Conservation (phyloP, 2,888 invertebrate species). For the Archaeoteleia sp. region DNA sequence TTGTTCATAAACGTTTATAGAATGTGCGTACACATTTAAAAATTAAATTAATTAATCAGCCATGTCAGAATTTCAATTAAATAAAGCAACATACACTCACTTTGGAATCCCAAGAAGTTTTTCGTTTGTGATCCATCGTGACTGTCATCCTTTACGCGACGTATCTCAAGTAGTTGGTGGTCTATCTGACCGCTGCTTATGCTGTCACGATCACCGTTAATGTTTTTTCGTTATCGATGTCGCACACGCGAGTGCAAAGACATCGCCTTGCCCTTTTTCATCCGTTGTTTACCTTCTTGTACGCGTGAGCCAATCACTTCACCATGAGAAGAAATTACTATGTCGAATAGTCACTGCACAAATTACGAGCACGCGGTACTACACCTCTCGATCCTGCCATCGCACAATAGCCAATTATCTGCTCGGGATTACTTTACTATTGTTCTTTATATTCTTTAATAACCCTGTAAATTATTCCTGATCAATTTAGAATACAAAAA, state of each 20-base stretch:
- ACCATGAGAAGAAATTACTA: slow-evolving; percentile 44
- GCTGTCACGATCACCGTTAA: slow-evolving; percentile 43
- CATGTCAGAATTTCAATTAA: too few relatives aligned
- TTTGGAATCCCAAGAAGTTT: slow-evolving; percentile 78
- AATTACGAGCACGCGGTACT: slow-evolving; percentile 42
- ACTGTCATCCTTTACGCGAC: slow-evolving; percentile 71
- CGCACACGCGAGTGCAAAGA: slow-evolving; percentile 49
- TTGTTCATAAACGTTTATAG: too few relatives aligned
- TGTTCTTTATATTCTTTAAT: too few relatives aligned
- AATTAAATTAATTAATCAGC: too few relatives aligned
- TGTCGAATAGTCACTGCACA: slow-evolving; percentile 46
- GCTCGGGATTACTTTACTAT: slow-evolving; percentile 24
- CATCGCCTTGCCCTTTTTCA: slow-evolving; percentile 46
- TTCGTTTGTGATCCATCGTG: slow-evolving; percentile 76
- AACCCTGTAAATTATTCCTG: too few relatives aligned
- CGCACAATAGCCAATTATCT: slow-evolving; percentile 32
- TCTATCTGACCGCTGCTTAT: slow-evolving; percentile 8
- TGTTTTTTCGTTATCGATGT: slow-evolving; percentile 51
- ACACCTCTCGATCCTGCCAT: slow-evolving; percentile 47
- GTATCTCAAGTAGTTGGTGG: slow-evolving; percentile 17
- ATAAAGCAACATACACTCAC: slow-evolving; percentile 69
- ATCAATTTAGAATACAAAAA: too few relatives aligned
- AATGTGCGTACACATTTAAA: too few relatives aligned
- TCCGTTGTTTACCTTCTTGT: slow-evolving; percentile 23
- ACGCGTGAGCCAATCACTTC: slow-evolving; percentile 32